A percentile compares a stretch with the other conserved stretches of the same genome.
Conservation (phyloP, 2,113 vertebrate genomes). For the Mastomys natalensis region DNA sequence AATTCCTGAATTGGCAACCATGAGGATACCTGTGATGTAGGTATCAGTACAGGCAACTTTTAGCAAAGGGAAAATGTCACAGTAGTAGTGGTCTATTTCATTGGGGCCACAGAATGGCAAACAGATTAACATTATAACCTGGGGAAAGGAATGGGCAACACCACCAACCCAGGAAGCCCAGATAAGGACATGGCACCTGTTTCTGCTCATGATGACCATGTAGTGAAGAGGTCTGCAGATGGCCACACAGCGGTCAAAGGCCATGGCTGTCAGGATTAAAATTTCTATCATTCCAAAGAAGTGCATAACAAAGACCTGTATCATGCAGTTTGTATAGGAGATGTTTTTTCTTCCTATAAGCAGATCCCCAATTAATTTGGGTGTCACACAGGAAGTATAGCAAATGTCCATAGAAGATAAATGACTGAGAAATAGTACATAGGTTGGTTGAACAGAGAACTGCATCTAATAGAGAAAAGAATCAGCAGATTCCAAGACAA, state of each 20-base stretch:
- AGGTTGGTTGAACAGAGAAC: neutral
- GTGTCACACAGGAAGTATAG: constrained; percentile 33
- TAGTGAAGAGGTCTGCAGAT: constrained; percentile 43
- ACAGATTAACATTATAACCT: neutral
- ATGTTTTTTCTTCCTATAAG: neutral
- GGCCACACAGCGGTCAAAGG: neutral
- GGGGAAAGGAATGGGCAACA: neutral
- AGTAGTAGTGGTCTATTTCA: constrained; percentile 45
- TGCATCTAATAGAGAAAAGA: neutral
- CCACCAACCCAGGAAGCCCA: neutral
- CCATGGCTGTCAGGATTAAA: constrained; percentile 19
- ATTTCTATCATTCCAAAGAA: neutral
- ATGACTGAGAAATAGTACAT: constrained; percentile 55
- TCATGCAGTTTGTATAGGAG: neutral
- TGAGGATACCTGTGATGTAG: neutral
- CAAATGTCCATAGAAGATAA: neutral
- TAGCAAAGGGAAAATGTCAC: constrained; percentile 61
- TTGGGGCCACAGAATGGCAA: constrained; percentile 24
- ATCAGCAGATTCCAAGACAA: constrained; percentile 46
- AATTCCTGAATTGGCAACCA: constrained; percentile 32
- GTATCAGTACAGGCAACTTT: constrained; percentile 63
- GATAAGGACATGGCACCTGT: neutral
- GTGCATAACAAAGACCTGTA: constrained; percentile 16
- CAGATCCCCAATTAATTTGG: neutral
- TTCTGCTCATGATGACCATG: neutral